Evolutionary conservation across 2,113 vertebrate genomes (phyloP), one percentile per base, ranked within the genome.

Genomic region (Tautogolabrus adspersus): DNA sequence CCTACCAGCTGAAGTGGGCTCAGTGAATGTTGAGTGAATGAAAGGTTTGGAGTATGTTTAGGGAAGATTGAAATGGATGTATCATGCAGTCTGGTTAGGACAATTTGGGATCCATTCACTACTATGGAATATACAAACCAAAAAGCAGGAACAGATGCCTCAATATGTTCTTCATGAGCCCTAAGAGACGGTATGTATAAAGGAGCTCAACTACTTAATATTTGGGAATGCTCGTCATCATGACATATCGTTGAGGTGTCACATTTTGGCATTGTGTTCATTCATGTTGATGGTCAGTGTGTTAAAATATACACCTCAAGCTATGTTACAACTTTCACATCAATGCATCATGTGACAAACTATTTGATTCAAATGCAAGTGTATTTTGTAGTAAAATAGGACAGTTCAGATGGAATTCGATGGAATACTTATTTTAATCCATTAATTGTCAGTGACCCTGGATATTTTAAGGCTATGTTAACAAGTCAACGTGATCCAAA

Each of bases 121-220:
- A 40, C 51, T 49, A 86, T 90, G 83, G 86, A 84, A 49, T 81
- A 57, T 57, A 49, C 55, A 16, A 58, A 66, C 44, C 54, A 71
- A 57, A 84, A 82, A 81, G 21, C 56, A 66, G 67, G 82, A 88
- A 64, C 70, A 57, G n/a, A 79, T 19, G 58, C 12, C 3, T 60
- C 38, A 58, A 75, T 30, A 13, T 66, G 38, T 70, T 79, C 66
- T 79, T 65, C n/a, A 22, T 81, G 63, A 84, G 56, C 47, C 63
- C 47, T 71, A 47, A 72, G 60, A 79, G 23, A 57, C 90, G 91
- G 89, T 93, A 91, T 72, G 91, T 89, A 34, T 34, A 72, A 73
- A 18, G 37, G 15, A 66, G 42, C 30, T 26, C 47, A 66, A 30
- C 22, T 57, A 34, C 56, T 54, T 18, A 18, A 37, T 66, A 22